Conservation (phyloP, 2,113 vertebrate species). For the Ploceus nigricollis region DNA sequence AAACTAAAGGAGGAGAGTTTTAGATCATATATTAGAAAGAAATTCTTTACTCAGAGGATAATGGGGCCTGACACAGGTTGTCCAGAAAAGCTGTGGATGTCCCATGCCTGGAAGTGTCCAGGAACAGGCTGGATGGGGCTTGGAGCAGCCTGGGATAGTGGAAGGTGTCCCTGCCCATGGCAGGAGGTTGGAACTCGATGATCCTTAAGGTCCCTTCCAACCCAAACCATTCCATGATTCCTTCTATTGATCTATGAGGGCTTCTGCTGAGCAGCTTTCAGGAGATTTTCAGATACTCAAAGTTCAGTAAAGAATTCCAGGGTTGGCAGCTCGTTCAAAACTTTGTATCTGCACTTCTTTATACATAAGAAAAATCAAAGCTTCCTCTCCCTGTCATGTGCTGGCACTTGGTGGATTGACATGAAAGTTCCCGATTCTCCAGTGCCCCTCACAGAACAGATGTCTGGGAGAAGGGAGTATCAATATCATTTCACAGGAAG, state of each 20-base stretch:
- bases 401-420: neutral
- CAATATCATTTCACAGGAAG: neutral
- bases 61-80: neutral
- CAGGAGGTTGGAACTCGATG: accelerated
- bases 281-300: neutral
- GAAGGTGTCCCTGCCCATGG: neutral
- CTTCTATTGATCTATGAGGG: accelerated
- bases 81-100: neutral
- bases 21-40: neutral
- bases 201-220: neutral
- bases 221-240: neutral
- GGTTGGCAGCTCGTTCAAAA: neutral
- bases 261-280: neutral
- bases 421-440: neutral
- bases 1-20: neutral
- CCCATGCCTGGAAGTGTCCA: neutral
- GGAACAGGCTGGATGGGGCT: accelerated
- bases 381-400: neutral
- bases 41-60: neutral
- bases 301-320: neutral
- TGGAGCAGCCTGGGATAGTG: neutral
- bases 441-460: neutral
- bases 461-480: neutral
- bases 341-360: neutral
- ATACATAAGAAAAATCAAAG: neutral